Percentiles rank a stretch among this genome's conserved stretches.
Evolutionary conservation across 2,113 vertebrate genomes (phyloP).

Genomic region (Cichladusa arquata): DNA sequence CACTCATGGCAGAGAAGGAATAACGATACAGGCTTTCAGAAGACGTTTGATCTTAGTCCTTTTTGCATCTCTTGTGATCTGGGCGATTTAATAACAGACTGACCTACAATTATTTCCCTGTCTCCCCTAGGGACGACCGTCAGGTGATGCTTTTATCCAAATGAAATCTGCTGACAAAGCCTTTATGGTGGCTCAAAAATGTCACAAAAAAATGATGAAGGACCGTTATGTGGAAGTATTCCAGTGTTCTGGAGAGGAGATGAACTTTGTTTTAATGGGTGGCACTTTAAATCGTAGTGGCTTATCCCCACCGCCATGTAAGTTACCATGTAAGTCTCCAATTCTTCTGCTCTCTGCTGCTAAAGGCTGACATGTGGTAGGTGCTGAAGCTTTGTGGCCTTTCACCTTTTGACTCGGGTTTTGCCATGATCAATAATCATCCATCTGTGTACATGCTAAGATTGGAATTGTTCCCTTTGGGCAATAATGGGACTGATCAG

Average conservation of each 20-base stretch:
- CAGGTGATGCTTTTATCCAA: conserved; percentile 95
- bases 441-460: conserved; percentile 19
- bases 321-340: conserved; percentile 90
- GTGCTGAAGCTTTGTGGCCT: conserved; percentile 68
- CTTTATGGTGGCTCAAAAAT: conserved; percentile 90
- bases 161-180: conserved; percentile 93
- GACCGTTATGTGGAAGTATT: conserved; percentile 97
- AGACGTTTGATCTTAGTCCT: not conserved
- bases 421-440: conserved; percentile 54
- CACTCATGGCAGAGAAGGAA: not conserved
- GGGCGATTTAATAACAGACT: not conserved
- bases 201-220: conserved; percentile 98
- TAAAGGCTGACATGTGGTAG: conserved; percentile 68
- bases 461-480: conserved; percentile 56
- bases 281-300: conserved; percentile 95
- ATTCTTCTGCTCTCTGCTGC: conserved; percentile 68
- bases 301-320: conserved; percentile 96
- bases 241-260: conserved; percentile 96
- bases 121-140: conserved; percentile 85
- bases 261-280: conserved; percentile 98
- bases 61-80: not conserved
- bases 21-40: not conserved
- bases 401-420: conserved; percentile 58
- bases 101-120: fast-evolving
- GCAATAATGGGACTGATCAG: conserved; percentile 53